A percentile compares a stretch with the other conserved stretches of the same genome.
phyloP scores from a whole-genome alignment of 2,797 vertebrate genomes.

The Arctocebus calabarensis region DNA sequence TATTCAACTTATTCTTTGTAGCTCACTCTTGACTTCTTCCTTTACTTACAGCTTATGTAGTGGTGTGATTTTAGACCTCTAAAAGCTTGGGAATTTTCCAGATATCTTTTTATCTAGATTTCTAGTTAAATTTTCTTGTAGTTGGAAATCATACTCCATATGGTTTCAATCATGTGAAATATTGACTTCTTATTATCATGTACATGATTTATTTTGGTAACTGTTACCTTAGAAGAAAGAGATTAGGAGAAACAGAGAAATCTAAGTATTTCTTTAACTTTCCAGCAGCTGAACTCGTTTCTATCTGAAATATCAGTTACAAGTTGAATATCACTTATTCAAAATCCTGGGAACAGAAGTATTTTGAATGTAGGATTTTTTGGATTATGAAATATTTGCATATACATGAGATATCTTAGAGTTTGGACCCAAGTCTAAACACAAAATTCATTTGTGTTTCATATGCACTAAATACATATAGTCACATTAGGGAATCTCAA shows the following conservation, averaged over 20 bases:
- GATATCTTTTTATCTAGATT: not conserved
- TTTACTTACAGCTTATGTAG: not conserved
- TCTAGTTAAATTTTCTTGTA: slow-evolving; percentile 33
- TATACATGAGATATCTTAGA: not conserved
- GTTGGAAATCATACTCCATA: not conserved
- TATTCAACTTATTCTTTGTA: slow-evolving; percentile 26
- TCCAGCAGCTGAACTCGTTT: not conserved
- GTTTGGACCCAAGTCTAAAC: not conserved
- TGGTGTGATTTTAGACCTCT: not conserved
- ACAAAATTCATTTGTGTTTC: not conserved
- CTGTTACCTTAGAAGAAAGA: slow-evolving; percentile 11
- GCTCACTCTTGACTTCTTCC: slow-evolving; percentile 41
- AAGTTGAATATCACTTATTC: not conserved
- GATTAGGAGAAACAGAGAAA: not conserved
- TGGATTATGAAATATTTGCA: not conserved
- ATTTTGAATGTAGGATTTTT: not conserved
- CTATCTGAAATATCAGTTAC: slow-evolving; percentile 35
- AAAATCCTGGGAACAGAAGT: not conserved
- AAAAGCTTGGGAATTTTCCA: slow-evolving; percentile 29
- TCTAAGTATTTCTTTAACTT: slow-evolving; percentile 10
- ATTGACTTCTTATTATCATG: not conserved
- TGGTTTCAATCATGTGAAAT: slow-evolving; percentile 7
- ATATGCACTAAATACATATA: not conserved
- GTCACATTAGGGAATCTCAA: not conserved
- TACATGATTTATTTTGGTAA: not conserved